These are phyloP conservation scores for Hemicordylus capensis DNA, from an alignment of 2,113 vertebrate genomes.

Conservation along the genomic window DNA sequence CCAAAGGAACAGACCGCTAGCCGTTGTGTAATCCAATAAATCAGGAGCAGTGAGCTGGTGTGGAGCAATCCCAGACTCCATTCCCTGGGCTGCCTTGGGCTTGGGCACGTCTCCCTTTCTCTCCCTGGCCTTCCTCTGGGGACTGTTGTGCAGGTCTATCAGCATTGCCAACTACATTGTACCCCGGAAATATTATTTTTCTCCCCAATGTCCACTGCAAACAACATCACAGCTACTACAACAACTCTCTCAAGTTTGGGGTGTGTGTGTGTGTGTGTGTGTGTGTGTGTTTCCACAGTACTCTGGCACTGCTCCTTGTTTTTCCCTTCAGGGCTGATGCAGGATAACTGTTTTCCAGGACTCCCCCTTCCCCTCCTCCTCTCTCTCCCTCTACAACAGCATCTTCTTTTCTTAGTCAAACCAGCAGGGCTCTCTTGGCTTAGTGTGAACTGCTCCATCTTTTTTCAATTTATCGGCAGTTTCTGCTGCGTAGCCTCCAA, in stretches of 20 bases:
- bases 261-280: too few species aligned
- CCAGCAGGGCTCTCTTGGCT: neutral
- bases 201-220: neutral
- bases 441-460: too few species aligned
- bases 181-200: too few species aligned
- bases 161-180: too few species aligned
- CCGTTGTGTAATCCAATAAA: neutral
- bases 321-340: neutral
- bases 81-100: too few species aligned
- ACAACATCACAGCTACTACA: too few species aligned
- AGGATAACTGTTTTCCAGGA: neutral
- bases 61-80: neutral
- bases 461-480: neutral
- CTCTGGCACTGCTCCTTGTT: neutral
- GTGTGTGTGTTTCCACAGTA: too few species aligned
- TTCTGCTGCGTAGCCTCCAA: neutral
- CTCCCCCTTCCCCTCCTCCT: neutral
- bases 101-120: too few species aligned
- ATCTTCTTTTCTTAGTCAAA: too few species aligned
- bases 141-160: neutral
- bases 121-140: neutral
- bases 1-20: neutral
- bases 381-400: neutral
- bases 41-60: neutral
- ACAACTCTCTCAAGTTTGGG: neutral